Conservation (phyloP, 2,113 vertebrate species). For the Cairina moschata region DNA sequence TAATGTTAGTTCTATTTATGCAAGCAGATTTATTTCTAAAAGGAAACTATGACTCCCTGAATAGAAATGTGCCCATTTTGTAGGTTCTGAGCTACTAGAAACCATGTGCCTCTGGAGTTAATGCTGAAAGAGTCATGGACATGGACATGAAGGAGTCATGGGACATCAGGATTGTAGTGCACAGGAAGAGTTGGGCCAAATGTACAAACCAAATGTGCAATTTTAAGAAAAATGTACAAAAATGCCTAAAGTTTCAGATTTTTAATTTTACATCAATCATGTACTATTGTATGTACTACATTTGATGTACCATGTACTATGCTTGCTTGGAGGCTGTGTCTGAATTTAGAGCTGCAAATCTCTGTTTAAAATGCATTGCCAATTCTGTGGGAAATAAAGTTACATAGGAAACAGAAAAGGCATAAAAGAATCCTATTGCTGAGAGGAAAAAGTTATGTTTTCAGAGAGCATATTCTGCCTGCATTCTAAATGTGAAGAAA, state of each 20-base stretch:
- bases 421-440: not conserved
- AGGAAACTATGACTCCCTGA: not conserved
- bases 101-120: not conserved
- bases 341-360: not conserved
- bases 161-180: not conserved
- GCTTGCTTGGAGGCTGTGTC: not conserved
- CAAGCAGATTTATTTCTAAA: not conserved
- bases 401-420: not conserved
- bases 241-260: not conserved
- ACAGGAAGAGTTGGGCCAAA: not conserved
- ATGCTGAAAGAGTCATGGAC: not conserved
- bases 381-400: not conserved
- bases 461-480: not conserved
- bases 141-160: not conserved
- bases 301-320: not conserved
- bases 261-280: not conserved
- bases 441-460: not conserved
- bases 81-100: not conserved
- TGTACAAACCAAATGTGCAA: not conserved
- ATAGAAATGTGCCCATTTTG: rapidly evolving
- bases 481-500: not conserved
- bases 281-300: too few species aligned
- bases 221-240: not conserved
- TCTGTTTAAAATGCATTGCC: not conserved
- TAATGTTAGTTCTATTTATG: not conserved